These are phyloP conservation scores for Porites divaricata DNA, from an alignment of 92 coral and sea anemone species.

Conservation along the genomic window DNA sequence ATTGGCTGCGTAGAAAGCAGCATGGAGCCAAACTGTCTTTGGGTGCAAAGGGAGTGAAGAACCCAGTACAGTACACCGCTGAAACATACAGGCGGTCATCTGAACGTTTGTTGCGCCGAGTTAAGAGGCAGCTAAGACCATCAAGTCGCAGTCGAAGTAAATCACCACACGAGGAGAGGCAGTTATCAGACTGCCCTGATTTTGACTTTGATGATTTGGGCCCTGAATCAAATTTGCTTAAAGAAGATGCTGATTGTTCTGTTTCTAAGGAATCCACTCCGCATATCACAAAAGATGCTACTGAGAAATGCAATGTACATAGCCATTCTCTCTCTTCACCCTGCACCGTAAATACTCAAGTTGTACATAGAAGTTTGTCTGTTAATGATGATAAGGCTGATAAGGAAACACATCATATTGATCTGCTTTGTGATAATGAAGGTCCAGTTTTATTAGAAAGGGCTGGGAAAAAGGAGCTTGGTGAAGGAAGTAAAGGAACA, in stretches of 20 bases:
- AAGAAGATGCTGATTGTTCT: not conserved
- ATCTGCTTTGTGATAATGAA: constrained; percentile 31
- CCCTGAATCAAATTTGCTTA: not conserved
- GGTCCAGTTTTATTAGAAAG: constrained; percentile 9
- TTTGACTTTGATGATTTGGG: constrained; percentile 34
- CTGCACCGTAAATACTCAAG: not conserved
- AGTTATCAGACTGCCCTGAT: not conserved
- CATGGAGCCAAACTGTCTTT: not conserved
- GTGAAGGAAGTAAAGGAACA: not conserved
- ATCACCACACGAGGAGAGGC: not conserved
- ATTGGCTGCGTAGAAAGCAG: constrained; percentile 30
- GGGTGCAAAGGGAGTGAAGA: not conserved
- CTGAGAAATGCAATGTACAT: constrained; percentile 23
- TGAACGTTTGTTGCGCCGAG: constrained; percentile 34
- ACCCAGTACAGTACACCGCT: constrained; percentile 1
- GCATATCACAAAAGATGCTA: not conserved
- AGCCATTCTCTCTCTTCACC: constrained; percentile 7
- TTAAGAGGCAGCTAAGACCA: constrained; percentile 19
- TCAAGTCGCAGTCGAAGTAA: constrained; percentile 13
- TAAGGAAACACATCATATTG: not conserved
- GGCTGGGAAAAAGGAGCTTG: not conserved
- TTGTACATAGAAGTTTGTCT: constrained; percentile 15
- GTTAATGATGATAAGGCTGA: not conserved
- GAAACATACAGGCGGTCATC: constrained; percentile 32
- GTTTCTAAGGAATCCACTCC: constrained; percentile 1